phyloP scores from a whole-genome alignment of 2,888 invertebrate genomes.

The Apodemia duryi region DNA sequence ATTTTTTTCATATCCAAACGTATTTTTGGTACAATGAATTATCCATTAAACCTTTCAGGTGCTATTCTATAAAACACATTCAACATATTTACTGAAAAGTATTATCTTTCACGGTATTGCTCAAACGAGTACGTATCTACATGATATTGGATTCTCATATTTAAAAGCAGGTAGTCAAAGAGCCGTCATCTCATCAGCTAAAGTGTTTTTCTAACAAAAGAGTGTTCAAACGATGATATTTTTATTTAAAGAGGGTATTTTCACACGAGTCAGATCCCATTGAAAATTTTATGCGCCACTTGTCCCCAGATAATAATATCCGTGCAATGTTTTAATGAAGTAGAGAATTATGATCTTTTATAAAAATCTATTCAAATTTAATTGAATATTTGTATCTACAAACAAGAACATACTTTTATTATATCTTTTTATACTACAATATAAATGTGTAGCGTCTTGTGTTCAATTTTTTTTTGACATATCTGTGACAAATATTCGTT shows the following conservation, averaged over 20 bases:
- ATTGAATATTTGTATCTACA: background rate
- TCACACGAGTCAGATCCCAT: conserved; percentile 16
- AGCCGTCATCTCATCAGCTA: conserved; percentile 14
- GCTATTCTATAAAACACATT: too few species aligned
- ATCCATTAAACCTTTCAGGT: too few species aligned
- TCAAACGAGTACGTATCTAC: background rate
- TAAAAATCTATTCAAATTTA: background rate
- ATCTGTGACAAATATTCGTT: too few species aligned
- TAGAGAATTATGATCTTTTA: conserved; percentile 1
- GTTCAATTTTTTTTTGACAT: too few species aligned
- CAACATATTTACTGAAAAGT: too few species aligned
- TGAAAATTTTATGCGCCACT: conserved; percentile 16
- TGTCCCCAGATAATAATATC: conserved; percentile 16
- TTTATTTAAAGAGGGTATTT: conserved; percentile 18
- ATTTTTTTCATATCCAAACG: too few species aligned
- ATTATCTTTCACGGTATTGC: background rate
- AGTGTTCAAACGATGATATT: conserved; percentile 17
- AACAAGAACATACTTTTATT: too few species aligned
- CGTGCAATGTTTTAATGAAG: background rate
- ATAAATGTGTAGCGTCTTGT: too few species aligned
- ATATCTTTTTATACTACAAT: too few species aligned
- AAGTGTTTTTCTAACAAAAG: conserved; percentile 12
- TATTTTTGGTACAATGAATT: too few species aligned
- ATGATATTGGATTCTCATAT: background rate
- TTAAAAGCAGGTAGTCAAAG: conserved; percentile 3